Evolutionary conservation across 2,888 invertebrate species (phyloP).

Genomic region (Cyclophora punctaria): DNA sequence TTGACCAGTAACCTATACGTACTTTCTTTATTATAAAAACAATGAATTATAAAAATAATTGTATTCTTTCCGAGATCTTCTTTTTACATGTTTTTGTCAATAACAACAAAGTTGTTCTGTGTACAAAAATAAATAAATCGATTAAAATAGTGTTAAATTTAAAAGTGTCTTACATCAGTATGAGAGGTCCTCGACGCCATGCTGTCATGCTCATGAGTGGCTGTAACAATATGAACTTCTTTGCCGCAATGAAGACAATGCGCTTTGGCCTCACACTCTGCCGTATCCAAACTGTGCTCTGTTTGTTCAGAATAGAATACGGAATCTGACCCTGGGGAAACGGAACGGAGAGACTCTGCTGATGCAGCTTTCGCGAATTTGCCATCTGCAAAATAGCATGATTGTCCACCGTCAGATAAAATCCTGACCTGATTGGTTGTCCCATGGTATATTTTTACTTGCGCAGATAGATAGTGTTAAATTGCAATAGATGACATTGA

Average conservation of each 20-base stretch:
- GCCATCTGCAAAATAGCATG: constrained; percentile 39
- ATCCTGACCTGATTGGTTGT: no score
- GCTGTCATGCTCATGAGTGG: constrained; percentile 62
- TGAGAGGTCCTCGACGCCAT: constrained; percentile 60
- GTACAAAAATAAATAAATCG: not conserved
- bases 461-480: no score
- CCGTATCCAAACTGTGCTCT: constrained; percentile 67
- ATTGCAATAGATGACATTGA: no score
- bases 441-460: no score
- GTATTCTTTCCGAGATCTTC: no score
- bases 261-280: constrained; percentile 76
- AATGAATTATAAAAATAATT: no score
- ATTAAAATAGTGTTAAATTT: not conserved
- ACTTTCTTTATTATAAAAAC: no score
- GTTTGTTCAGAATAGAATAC: constrained; percentile 90
- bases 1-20: no score
- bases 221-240: constrained; percentile 80
- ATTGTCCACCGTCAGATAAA: no score
- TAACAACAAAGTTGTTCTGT: not conserved
- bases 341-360: constrained; percentile 90
- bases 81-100: not conserved
- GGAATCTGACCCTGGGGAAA: constrained; percentile 92
- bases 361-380: constrained; percentile 84
- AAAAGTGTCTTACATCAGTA: constrained; percentile 50
- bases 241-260: constrained; percentile 90